Evolutionary conservation across 2,888 invertebrate species (phyloP).

Genomic region (Chelonus formosanus): DNA sequence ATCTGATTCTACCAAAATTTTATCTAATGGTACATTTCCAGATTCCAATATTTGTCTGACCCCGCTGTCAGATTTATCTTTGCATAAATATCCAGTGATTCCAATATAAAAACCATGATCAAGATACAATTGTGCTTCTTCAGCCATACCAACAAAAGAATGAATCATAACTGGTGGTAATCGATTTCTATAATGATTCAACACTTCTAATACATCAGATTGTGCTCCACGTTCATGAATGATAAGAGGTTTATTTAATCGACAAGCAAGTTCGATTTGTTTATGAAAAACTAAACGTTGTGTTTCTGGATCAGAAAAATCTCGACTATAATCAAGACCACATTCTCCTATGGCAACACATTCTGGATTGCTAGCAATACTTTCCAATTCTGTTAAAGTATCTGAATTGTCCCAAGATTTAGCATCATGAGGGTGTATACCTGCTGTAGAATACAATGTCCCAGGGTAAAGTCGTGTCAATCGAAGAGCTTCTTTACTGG

Average conservation of each 20-base stretch:
- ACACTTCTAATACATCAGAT: constrained; percentile 81
- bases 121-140: constrained; percentile 84
- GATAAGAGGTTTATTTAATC: constrained; percentile 85
- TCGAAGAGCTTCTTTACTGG: constrained; percentile 89
- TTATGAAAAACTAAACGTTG: constrained; percentile 88
- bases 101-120: constrained; percentile 88
- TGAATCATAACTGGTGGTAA: constrained; percentile 89
- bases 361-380: constrained; percentile 82
- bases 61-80: constrained; percentile 92
- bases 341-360: constrained; percentile 95
- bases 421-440: constrained; percentile 93
- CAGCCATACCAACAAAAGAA: constrained; percentile 89
- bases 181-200: constrained; percentile 67
- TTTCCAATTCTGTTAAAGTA: constrained; percentile 71
- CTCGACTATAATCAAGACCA: constrained; percentile 92
- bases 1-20: constrained; percentile 89
- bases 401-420: constrained; percentile 80
- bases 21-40: constrained; percentile 82
- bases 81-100: constrained; percentile 85
- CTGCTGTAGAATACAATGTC: constrained; percentile 89
- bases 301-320: constrained; percentile 89
- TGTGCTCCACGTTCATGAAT: constrained; percentile 94
- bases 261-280: constrained; percentile 87
- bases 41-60: constrained; percentile 84
- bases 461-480: constrained; percentile 90